phyloP scores from a whole-genome alignment of 2,888 invertebrate species.

The Polyommatus icarus region DNA sequence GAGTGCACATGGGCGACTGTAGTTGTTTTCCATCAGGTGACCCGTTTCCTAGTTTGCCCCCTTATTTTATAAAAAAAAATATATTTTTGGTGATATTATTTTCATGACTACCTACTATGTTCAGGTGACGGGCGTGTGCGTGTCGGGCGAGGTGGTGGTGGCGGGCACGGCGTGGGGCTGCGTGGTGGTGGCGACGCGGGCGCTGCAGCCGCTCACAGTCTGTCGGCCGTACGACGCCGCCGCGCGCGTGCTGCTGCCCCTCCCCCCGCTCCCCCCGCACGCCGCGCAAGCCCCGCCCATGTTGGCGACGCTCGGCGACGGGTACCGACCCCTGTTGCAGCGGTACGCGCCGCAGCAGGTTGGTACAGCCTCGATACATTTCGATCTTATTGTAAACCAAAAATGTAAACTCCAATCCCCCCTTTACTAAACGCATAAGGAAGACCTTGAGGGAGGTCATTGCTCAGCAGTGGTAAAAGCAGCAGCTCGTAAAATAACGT shows the following conservation, averaged over 20 bases:
- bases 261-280: slow-evolving; percentile 61
- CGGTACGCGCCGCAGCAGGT: slow-evolving; percentile 66
- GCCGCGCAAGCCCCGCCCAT: slow-evolving; percentile 62
- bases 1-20: too few relatives aligned
- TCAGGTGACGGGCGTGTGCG: slow-evolving; percentile 86
- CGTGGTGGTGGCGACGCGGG: slow-evolving; percentile 89
- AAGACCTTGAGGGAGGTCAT: too few relatives aligned
- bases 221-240: slow-evolving; percentile 94
- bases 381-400: too few relatives aligned
- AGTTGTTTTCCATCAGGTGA: too few relatives aligned
- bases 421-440: neutral
- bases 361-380: neutral
- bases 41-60: too few relatives aligned
- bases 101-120: too few relatives aligned
- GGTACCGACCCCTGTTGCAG: slow-evolving; percentile 87
- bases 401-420: too few relatives aligned
- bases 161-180: slow-evolving; percentile 98
- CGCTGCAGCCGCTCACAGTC: slow-evolving; percentile 93
- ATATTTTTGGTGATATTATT: too few relatives aligned
- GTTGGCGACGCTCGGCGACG: slow-evolving; percentile 90
- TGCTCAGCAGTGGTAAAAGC: too few relatives aligned
- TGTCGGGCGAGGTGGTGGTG: slow-evolving; percentile 86
- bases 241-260: slow-evolving; percentile 84
- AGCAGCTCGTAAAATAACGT: too few relatives aligned
- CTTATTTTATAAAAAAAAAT: too few relatives aligned